Evolutionary conservation across 2,797 vertebrate species (phyloP).

Genomic region (Cirrhinus mrigala): DNA sequence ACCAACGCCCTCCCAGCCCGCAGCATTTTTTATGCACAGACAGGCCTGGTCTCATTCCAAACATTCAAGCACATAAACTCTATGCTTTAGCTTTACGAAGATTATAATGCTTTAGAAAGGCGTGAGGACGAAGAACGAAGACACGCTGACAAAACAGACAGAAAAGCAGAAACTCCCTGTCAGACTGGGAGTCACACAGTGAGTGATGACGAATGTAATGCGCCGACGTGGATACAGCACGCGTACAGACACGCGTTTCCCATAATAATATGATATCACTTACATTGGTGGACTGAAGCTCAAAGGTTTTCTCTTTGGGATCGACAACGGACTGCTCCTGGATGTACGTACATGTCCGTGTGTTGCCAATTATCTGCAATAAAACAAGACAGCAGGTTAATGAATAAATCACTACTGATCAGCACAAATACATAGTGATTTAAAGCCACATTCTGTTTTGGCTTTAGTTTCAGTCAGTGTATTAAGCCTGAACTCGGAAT

Average conservation of each 20-base stretch:
- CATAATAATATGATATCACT: slow-evolving; percentile 68
- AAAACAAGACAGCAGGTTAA: not conserved
- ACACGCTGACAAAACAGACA: not conserved
- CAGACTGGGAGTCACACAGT: too few species aligned
- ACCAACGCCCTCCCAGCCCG: not conserved
- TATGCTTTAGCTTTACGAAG: not conserved
- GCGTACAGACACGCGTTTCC: not conserved
- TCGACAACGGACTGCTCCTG: slow-evolving; percentile 95
- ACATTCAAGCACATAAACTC: not conserved
- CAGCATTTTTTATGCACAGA: not conserved
- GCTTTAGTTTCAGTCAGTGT: not conserved
- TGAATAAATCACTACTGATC: not conserved
- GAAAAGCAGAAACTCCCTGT: not conserved
- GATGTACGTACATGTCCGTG: slow-evolving; percentile 90
- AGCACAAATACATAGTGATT: not conserved
- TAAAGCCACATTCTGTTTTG: not conserved
- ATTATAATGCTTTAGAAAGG: not conserved
- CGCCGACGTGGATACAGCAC: not conserved
- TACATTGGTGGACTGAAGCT: slow-evolving; percentile 94
- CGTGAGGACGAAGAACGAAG: not conserved
- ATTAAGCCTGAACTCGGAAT: not conserved
- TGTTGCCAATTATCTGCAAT: slow-evolving; percentile 88
- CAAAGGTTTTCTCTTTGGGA: slow-evolving; percentile 86
- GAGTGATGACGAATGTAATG: not conserved
- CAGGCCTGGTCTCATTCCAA: not conserved